phyloP scores from a whole-genome alignment of 1,140 invertebrate genomes.

The Pemphigus obesinymphae region DNA sequence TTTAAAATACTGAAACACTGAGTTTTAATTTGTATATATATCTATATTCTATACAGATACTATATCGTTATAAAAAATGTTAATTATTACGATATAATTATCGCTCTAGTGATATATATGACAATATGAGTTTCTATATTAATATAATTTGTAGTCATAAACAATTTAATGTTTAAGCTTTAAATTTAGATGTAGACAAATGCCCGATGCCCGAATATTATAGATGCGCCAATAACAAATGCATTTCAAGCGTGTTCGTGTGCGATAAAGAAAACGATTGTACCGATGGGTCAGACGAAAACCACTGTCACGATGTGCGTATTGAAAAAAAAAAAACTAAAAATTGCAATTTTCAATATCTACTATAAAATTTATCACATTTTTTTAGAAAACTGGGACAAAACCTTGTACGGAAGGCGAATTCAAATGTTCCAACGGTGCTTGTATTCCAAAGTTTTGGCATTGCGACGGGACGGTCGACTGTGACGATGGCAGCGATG shows the following conservation, averaged over 20 bases:
- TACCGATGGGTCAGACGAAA: slow-evolving; percentile 59
- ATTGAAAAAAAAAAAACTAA: neutral
- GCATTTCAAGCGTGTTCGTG: slow-evolving; percentile 50
- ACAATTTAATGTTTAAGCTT: neutral
- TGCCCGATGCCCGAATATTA: neutral
- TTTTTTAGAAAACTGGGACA: neutral
- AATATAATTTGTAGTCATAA: neutral
- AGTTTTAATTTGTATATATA: too few relatives aligned
- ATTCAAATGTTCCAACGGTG: slow-evolving; percentile 55
- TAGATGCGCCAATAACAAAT: slow-evolving; percentile 52
- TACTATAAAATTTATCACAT: neutral
- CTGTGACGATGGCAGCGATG: slow-evolving; percentile 64
- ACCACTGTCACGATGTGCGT: neutral
- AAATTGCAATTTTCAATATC: too few relatives aligned
- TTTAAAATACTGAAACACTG: too few relatives aligned
- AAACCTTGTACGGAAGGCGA: neutral
- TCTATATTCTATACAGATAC: too few relatives aligned
- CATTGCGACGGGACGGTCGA: slow-evolving; percentile 62
- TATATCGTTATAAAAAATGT: neutral
- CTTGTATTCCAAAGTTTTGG: slow-evolving; percentile 61
- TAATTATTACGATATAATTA: neutral
- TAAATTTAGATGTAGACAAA: neutral
- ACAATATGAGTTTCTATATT: too few relatives aligned
- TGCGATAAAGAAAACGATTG: slow-evolving; percentile 66
- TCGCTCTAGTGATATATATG: too few relatives aligned